These are phyloP conservation scores for Scolopax bukidnonensis DNA, from an alignment of 2,797 vertebrate genomes.

Conservation along the genomic window DNA sequence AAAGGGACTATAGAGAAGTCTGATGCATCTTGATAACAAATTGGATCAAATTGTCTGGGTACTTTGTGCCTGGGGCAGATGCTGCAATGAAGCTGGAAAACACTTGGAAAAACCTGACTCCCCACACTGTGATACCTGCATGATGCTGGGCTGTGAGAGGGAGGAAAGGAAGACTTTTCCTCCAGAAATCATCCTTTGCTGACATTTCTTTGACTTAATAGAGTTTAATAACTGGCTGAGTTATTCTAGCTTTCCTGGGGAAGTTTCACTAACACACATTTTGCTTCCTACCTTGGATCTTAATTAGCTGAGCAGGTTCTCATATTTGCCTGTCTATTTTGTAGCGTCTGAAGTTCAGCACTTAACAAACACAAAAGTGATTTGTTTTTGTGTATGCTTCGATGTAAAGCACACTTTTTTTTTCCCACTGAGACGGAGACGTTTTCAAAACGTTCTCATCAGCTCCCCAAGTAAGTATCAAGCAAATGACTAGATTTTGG, in stretches of 20 bases:
- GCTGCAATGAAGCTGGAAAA: constrained; percentile 14
- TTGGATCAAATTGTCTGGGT: constrained; percentile 56
- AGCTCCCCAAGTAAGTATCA: not conserved
- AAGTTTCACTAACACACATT: not conserved
- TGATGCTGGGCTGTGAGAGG: not conserved
- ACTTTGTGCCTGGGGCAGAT: constrained; percentile 37
- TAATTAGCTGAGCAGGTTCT: constrained; percentile 5
- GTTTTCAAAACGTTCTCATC: not conserved
- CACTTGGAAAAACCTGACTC: not conserved
- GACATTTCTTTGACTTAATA: constrained; percentile 14
- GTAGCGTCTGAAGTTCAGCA: not conserved
- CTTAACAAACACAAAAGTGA: not conserved
- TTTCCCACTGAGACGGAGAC: not conserved
- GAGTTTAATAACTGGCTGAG: not conserved
- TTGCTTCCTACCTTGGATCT: not conserved
- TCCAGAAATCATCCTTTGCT: constrained; percentile 23
- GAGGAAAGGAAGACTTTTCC: not conserved
- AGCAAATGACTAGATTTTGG: not conserved
- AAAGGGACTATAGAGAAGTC: not conserved
- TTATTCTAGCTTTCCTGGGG: not conserved
- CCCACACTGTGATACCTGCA: not conserved
- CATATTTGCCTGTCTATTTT: not conserved
- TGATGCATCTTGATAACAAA: constrained; percentile 43
- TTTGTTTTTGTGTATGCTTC: not conserved
- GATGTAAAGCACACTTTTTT: not conserved